Base-by-base conservation (phyloP, 2,113 vertebrate genomes). In the Apeltes quadracus region DNA sequence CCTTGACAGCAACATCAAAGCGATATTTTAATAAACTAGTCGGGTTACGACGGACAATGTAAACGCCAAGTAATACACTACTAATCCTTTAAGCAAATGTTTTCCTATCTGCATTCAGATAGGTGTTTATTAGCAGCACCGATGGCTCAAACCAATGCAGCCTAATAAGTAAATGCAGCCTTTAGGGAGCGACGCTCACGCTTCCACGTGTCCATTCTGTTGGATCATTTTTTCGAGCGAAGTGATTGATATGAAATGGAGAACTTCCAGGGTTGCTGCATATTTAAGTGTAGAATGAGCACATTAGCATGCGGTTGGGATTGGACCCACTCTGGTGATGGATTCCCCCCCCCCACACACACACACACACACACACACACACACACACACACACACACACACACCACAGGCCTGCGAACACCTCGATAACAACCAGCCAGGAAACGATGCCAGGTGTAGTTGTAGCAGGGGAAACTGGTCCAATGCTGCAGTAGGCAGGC, bases 21-120 rank as follows among this genome's bases (percentile, higher is more conserved):
- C n/a, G n/a, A n/a, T n/a, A n/a, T n/a, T n/a, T n/a, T n/a, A n/a
- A n/a, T n/a, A n/a, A n/a, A n/a, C n/a, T n/a, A n/a, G n/a, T n/a
- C n/a, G n/a, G n/a, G n/a, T n/a, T n/a, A n/a, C n/a, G n/a, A n/a
- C 32, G 5, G 32, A 34, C 32, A 34, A 34, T 34, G 32, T 34
- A 39, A 20, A n/a, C 20, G 58, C 44, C 5, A 20, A 57, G 0
- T 29, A 34, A 2, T 18, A 55, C 15, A 1, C 59, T 57, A 39
- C 43, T 27, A 27, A 43, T 41, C 65, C 20, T 65, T 58, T 54
- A 55, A 67, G 25, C 12, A 58, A 81, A 84, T 74, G 5, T 56
- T 25, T 14, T 55, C 58, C 36, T 38, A 38, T 38, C 3, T 39
- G 38, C 38, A 39, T 39, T 39, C 2, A 39, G 38, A 12, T 39